Conservation (phyloP, 2,888 invertebrate species). For the Drosophila nr. perissopoda region DNA sequence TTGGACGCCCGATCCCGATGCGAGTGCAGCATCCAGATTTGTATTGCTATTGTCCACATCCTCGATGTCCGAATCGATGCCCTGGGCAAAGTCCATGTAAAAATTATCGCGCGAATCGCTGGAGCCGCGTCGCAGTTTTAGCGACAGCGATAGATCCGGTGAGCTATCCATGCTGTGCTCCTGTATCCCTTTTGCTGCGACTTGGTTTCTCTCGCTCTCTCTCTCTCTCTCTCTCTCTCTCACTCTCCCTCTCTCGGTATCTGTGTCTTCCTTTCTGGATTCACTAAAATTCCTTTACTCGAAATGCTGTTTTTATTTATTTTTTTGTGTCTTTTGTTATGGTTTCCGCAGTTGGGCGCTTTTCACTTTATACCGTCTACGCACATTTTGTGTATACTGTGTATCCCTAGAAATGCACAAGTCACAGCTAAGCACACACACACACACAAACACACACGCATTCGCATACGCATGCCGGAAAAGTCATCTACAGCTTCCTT, state of each 20-base stretch:
- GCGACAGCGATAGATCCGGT: conserved; percentile 93
- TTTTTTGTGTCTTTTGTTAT: conserved; percentile 31
- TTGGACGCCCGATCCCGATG: conserved; percentile 43
- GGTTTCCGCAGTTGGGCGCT: conserved; percentile 33
- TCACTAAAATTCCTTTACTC: conserved; percentile 41
- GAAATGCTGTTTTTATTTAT: conserved; percentile 22
- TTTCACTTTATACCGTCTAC: conserved; percentile 65
- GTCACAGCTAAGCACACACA: conserved; percentile 37
- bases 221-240: conserved; percentile 2
- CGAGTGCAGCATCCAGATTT: conserved; percentile 46
- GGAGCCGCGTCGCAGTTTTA: conserved; percentile 93
- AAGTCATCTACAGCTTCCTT: conserved; percentile 16
- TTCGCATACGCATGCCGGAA: conserved; percentile 18
- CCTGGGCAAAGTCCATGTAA: conserved; percentile 96
- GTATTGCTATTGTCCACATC: conserved; percentile 90
- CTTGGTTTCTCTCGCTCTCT: not conserved
- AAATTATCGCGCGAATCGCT: conserved; percentile 95
- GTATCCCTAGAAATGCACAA: conserved; percentile 74
- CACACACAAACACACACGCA: conserved; percentile 32
- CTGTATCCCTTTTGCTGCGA: not conserved
- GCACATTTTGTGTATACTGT: conserved; percentile 77
- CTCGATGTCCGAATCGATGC: conserved; percentile 95
- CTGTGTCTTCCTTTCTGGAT: not conserved
- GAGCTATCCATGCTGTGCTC: conserved; percentile 89
- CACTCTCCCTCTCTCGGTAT: not conserved